Percentiles rank a stretch among this genome's conserved stretches.
Evolutionary conservation across 2,888 invertebrate species (phyloP).

Genomic region (Lochmaea crataegi): DNA sequence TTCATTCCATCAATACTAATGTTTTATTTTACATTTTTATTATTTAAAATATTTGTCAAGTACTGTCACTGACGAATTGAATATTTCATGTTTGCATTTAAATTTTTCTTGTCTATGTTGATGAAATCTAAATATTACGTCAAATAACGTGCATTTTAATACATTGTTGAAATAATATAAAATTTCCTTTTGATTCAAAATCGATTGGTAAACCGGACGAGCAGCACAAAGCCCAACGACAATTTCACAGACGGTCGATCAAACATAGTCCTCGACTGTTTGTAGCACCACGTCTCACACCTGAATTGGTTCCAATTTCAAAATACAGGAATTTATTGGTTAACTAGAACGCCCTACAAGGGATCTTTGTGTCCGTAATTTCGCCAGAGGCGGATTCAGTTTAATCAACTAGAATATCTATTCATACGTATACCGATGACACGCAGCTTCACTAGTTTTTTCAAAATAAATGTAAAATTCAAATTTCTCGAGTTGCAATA

Average conservation of each 20-base stretch:
- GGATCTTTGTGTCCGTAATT: constrained; percentile 15
- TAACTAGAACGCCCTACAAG: constrained; percentile 23
- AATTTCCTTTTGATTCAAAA: constrained; percentile 6
- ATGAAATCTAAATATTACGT: no score
- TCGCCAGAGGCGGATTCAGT: not conserved
- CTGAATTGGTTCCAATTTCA: constrained; percentile 33
- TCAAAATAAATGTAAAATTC: no score
- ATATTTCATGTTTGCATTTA: no score
- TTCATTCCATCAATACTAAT: no score
- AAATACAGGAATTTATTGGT: constrained; percentile 31
- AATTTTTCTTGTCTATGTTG: no score
- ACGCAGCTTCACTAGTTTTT: no score
- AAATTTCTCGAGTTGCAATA: no score
- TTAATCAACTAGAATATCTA: not conserved
- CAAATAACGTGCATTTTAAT: no score
- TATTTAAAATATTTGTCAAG: no score
- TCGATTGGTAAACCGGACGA: constrained; percentile 21
- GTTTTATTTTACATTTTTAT: no score
- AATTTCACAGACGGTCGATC: constrained; percentile 32
- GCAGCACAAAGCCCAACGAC: constrained; percentile 16
- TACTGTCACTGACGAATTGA: no score
- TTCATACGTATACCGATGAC: no score
- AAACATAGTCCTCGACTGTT: constrained; percentile 24
- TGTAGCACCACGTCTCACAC: constrained; percentile 30
- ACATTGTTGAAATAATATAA: not conserved